A percentile compares a stretch with the other conserved stretches of the same genome.
phyloP scores from a whole-genome alignment of 1,140 invertebrate genomes.

The Drosophila parvula region DNA sequence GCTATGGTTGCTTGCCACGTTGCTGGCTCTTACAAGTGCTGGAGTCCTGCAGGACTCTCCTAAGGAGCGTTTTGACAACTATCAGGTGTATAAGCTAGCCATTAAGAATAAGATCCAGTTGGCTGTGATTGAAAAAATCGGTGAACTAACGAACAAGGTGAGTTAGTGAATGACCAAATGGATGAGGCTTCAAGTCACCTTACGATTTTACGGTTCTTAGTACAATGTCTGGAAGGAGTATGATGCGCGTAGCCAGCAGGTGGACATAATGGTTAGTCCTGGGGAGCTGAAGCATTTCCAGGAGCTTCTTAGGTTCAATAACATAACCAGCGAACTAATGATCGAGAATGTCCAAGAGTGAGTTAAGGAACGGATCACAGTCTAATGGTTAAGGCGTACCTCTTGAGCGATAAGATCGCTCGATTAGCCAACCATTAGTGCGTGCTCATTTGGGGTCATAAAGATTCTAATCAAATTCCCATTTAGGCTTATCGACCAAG shows the following conservation, averaged over 20 bases:
- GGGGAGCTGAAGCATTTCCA: conserved; percentile 40
- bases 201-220: conserved; percentile 16
- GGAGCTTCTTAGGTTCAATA: conserved; percentile 38
- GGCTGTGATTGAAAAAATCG: conserved; percentile 39
- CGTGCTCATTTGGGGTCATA: conserved; percentile 34
- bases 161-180: background rate
- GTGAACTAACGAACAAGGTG: conserved; percentile 55
- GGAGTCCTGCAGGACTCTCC: conserved; percentile 29
- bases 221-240: conserved; percentile 77
- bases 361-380: conserved; percentile 6
- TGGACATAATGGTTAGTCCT: conserved; percentile 73
- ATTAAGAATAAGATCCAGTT: conserved; percentile 60
- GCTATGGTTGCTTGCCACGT: conserved; percentile 49
- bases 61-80: conserved; percentile 63
- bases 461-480: conserved; percentile 26
- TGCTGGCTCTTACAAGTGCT: conserved; percentile 54
- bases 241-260: conserved; percentile 46
- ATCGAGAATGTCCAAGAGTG: conserved; percentile 73
- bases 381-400: background rate
- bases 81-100: conserved; percentile 54
- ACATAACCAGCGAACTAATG: conserved; percentile 52
- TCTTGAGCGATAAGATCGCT: conserved; percentile 27
- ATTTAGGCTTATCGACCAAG: conserved; percentile 73
- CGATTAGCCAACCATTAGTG: conserved; percentile 23
- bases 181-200: background rate